A percentile compares a stretch with the other conserved stretches of the same genome.
These are phyloP conservation scores for Halocynthia roretzi DNA, from an alignment of 23 tunicate species.

Conservation along the genomic window DNA sequence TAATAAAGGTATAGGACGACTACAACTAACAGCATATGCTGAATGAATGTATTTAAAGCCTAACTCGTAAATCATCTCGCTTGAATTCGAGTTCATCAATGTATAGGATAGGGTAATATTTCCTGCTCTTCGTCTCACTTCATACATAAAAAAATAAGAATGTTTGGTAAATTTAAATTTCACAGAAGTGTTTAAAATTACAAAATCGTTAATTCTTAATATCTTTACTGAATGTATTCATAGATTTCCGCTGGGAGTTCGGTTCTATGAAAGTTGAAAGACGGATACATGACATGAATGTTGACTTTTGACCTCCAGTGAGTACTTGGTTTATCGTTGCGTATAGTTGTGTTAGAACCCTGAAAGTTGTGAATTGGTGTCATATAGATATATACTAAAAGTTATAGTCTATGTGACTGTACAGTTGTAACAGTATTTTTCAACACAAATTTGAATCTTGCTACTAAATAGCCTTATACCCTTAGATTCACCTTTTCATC, in stretches of 20 bases:
- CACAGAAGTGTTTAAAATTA: neutral
- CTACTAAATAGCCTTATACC: neutral
- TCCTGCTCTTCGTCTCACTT: slow-evolving; percentile 10
- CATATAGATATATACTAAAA: neutral
- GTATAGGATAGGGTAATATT: slow-evolving; percentile 67
- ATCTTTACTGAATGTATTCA: slow-evolving; percentile 28
- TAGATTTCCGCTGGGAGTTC: slow-evolving; percentile 65
- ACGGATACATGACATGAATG: slow-evolving; percentile 75
- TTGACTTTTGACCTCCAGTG: slow-evolving; percentile 69
- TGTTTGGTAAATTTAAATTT: neutral
- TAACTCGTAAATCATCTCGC: slow-evolving; percentile 47
- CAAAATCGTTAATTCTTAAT: neutral
- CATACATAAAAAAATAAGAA: neutral
- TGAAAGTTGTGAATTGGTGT: neutral
- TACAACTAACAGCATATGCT: neutral
- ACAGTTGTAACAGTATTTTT: neutral
- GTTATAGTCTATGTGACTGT: neutral
- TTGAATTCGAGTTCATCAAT: slow-evolving; percentile 59
- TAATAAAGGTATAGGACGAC: neutral
- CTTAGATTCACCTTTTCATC: neutral
- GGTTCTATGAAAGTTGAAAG: slow-evolving; percentile 40
- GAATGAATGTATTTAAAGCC: neutral
- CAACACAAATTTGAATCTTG: slow-evolving; percentile 13
- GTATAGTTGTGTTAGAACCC: neutral
- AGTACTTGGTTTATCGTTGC: slow-evolving; percentile 17